Conservation (phyloP, 2,797 vertebrate species). For the Nasua narica region DNA sequence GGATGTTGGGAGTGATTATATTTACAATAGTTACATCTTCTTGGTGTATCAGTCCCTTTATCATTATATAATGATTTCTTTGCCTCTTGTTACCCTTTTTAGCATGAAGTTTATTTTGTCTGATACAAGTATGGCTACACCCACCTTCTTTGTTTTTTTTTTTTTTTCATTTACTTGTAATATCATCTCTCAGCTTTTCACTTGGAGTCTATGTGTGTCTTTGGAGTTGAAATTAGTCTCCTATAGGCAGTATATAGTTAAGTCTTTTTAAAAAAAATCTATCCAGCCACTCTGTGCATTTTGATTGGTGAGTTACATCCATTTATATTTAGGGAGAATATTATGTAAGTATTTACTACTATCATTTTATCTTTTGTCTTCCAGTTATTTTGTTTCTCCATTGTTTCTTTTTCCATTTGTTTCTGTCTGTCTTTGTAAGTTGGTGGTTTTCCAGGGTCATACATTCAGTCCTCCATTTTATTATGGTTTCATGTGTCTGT, state of each 20-base stretch:
- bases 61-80: background rate
- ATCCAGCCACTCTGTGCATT: background rate
- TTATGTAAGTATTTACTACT: background rate
- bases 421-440: background rate
- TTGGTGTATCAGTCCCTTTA: background rate
- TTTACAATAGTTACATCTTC: background rate
- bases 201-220: background rate
- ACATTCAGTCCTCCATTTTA: background rate
- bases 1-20: background rate
- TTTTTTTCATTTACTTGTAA: background rate
- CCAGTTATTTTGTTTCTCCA: background rate
- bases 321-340: background rate
- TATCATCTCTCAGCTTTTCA: background rate
- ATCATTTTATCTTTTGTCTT: background rate
- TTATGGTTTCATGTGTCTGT: background rate
- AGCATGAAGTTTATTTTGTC: background rate
- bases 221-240: background rate
- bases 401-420: background rate
- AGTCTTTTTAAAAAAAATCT: background rate
- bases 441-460: background rate
- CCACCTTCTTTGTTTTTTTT: background rate
- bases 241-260: background rate
- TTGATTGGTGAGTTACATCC: background rate
- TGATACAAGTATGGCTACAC: background rate
- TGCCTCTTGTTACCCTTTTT: background rate